Evolutionary conservation across 1,140 invertebrate genomes (phyloP).

Genomic region (Macrotrachela quadricornifera): DNA sequence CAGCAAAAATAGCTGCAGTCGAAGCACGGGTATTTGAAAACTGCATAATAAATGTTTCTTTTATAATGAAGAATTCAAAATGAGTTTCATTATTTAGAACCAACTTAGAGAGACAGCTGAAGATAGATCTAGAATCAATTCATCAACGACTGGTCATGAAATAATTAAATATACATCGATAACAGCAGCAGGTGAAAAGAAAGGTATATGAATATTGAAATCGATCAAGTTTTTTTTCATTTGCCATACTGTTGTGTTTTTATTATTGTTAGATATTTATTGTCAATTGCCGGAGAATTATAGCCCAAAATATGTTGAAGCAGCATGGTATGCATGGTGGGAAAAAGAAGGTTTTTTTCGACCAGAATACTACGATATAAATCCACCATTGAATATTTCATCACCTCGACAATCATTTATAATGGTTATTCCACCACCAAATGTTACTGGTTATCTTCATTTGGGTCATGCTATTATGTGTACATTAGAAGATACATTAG

Average conservation of each 20-base stretch:
- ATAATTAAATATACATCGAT: neutral
- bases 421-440: slow-evolving; percentile 94
- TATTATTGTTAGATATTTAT: no score
- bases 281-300: no score
- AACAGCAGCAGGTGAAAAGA: slow-evolving; percentile 50
- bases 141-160: neutral
- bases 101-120: no score
- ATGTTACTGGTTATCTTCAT: slow-evolving; percentile 88
- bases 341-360: no score
- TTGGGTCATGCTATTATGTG: slow-evolving; percentile 94
- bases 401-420: slow-evolving; percentile 42
- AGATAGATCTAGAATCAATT: no score
- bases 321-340: no score
- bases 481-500: slow-evolving; percentile 73
- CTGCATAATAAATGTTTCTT: neutral
- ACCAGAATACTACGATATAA: no score
- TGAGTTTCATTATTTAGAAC: no score
- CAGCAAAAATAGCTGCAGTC: slow-evolving; percentile 45
- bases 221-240: neutral
- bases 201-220: slow-evolving; percentile 29
- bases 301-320: no score
- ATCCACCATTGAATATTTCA: no score
- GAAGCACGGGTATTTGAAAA: neutral
- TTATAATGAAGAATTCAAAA: neutral
- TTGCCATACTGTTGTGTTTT: no score